Evolutionary conservation across 92 coral and sea anemone genomes (phyloP).

Genomic region (Phenganax marumi): DNA sequence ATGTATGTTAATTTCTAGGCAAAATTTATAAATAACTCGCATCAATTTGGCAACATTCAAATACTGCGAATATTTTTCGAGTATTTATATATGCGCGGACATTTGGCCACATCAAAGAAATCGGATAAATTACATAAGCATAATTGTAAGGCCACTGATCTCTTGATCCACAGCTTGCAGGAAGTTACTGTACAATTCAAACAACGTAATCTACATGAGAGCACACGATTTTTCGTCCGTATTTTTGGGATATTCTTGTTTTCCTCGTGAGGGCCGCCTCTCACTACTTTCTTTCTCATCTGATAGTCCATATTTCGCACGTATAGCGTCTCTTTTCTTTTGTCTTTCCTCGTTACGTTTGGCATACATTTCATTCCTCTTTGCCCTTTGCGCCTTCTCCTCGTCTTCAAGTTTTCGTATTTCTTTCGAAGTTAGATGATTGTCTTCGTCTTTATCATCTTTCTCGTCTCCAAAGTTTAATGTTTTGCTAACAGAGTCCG

Average conservation of each 20-base stretch:
- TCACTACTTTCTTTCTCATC: slow-evolving; percentile 19
- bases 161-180: neutral
- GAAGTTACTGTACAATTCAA: neutral
- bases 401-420: slow-evolving; percentile 29
- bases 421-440: slow-evolving; percentile 19
- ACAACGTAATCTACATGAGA: slow-evolving; percentile 3
- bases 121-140: no score
- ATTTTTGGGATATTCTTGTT: neutral
- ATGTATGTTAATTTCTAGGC: neutral
- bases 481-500: slow-evolving; percentile 28
- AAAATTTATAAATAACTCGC: neutral
- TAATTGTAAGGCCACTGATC: no score
- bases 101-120: no score
- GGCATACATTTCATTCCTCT: slow-evolving; percentile 23
- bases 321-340: slow-evolving; percentile 37
- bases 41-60: no score
- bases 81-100: no score
- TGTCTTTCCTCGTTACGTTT: slow-evolving; percentile 22
- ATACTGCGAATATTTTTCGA: no score
- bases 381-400: slow-evolving; percentile 21
- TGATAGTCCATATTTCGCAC: slow-evolving; percentile 33
- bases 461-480: slow-evolving; percentile 28
- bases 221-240: slow-evolving; percentile 31
- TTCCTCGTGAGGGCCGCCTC: slow-evolving; percentile 2
- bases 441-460: slow-evolving; percentile 29